Base-by-base conservation (phyloP, 2,113 vertebrate genomes). In the Bothrops jararaca region DNA sequence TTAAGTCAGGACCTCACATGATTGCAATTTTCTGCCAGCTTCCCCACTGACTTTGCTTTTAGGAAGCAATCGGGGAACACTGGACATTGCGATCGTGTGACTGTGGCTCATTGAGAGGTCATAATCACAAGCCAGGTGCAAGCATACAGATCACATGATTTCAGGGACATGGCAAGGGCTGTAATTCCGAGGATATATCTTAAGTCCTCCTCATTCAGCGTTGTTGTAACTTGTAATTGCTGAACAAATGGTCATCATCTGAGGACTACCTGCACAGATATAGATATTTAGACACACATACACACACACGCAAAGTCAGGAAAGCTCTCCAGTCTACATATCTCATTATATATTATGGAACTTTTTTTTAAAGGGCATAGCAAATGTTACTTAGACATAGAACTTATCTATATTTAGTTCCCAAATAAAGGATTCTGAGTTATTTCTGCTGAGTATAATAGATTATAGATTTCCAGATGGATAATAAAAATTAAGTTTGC, bases 401-500 rank as follows among this genome's bases (percentile, higher is more conserved):
- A 90, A 90, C 3, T 23, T 69, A n/a, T 52, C 45, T 90, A 90
- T 50, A 50, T 69, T 64, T 90, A 60, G 39, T 90, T 48, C 90
- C 0, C 39, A 85, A 95, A 96, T 87, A 94, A 18, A 0, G 86
- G 86, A 96, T 96, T 96, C 94, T 23, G 56, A 86, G 91, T 0
- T 0, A 50, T 34, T 93, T 80, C 53, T 85, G 8, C 89, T 85
- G 69, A 57, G 85, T 87, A 91, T 54, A 29, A 95, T 90, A 69
- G 20, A n/a, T 18, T 93, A 93, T 0, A 10, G 48, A 92, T 94
- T 95, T 96, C 45, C 94, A 96, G 85, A 53, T 93, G 95, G 23
- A 90, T 60, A 90, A 48, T 53, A 93, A 90, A 96, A 96, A 96
- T 92, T 80, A 95, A 96, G 93, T 95, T 97, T 97, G 96, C 97